Percentiles rank a stretch among this genome's conserved stretches.
Evolutionary conservation across 2,797 vertebrate species (phyloP).

Genomic region (Protosalanx chinensis): DNA sequence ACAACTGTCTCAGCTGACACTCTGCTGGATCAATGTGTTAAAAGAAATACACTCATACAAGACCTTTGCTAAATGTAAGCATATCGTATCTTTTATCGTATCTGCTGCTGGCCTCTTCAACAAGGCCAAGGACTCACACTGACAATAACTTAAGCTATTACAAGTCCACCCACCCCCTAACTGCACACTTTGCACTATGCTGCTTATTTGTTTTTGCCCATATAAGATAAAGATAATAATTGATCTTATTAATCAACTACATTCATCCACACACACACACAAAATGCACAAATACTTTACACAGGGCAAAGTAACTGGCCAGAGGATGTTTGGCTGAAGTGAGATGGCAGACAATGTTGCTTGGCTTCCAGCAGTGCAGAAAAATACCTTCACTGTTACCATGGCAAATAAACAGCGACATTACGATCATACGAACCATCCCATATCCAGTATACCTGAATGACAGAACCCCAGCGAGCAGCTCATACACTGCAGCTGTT

Average conservation of each 20-base stretch:
- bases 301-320: not conserved
- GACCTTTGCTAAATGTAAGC: not conserved
- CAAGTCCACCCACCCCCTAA: not conserved
- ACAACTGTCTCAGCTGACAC: not conserved
- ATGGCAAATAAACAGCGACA: not conserved
- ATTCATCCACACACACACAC: conserved; percentile 2
- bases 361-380: not conserved
- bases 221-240: no score
- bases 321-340: conserved; percentile 2
- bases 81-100: no score
- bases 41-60: not conserved
- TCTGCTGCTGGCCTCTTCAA: no score
- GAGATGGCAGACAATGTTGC: not conserved
- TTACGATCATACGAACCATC: not conserved
- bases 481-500: not conserved
- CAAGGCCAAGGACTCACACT: not conserved
- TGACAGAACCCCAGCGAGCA: not conserved
- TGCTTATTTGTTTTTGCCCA: no score
- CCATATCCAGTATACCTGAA: not conserved
- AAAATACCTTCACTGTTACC: not conserved
- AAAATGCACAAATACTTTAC: not conserved
- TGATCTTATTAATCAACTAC: no score
- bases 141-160: not conserved
- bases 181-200: not conserved
- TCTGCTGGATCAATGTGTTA: not conserved